A percentile compares a stretch with the other conserved stretches of the same genome.
These are phyloP conservation scores for Orthonyx spaldingii DNA, from an alignment of 2,113 vertebrate species.

Conservation along the genomic window DNA sequence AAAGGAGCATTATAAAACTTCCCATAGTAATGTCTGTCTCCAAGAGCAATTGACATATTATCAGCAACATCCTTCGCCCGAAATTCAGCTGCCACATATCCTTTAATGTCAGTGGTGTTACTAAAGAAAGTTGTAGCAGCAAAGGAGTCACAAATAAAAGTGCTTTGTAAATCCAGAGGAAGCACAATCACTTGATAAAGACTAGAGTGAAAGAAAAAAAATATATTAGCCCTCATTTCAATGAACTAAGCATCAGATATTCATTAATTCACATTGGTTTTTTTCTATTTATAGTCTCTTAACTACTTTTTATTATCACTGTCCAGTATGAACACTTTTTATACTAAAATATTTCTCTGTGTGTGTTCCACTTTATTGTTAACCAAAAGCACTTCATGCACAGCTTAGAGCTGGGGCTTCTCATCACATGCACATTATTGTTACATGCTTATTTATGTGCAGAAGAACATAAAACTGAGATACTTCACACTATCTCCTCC, in stretches of 20 bases:
- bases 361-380: background rate
- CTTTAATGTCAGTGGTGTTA: constrained; percentile 45
- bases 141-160: constrained; percentile 82
- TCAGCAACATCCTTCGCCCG: constrained; percentile 65
- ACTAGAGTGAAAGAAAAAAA: constrained; percentile 71
- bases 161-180: constrained; percentile 71
- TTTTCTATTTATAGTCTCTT: background rate
- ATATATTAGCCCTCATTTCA: background rate
- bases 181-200: constrained; percentile 91
- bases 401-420: background rate
- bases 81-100: constrained; percentile 85
- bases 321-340: rapidly evolving
- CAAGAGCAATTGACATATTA: constrained; percentile 78
- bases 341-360: background rate
- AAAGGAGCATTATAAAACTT: constrained; percentile 88
- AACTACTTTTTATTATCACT: background rate
- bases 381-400: background rate
- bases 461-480: background rate
- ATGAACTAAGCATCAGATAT: background rate
- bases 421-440: background rate
- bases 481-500: background rate
- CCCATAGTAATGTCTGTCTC: constrained; percentile 84
- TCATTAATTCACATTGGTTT: background rate
- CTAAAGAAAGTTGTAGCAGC: constrained; percentile 58
- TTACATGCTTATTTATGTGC: background rate